These are phyloP conservation scores for Tinea pellionella DNA, from an alignment of 2,888 invertebrate genomes.

Conservation along the genomic window DNA sequence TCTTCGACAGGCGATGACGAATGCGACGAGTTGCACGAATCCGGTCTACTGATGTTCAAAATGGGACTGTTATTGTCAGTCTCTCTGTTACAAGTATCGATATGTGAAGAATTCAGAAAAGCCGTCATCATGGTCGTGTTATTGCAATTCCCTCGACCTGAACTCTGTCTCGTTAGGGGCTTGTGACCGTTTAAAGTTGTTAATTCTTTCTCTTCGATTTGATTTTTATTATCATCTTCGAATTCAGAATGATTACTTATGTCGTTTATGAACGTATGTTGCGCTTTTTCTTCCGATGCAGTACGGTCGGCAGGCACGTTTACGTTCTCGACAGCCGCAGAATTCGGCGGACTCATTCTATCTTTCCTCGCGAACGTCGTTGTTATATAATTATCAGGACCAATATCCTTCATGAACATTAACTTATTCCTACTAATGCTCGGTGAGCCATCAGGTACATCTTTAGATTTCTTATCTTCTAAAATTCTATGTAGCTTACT, in stretches of 20 bases:
- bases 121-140: constrained; percentile 57
- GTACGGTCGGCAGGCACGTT: constrained; percentile 45
- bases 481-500: constrained; percentile 58
- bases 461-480: constrained; percentile 50
- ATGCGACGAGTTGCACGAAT: constrained; percentile 55
- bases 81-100: constrained; percentile 39
- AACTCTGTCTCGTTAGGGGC: constrained; percentile 75
- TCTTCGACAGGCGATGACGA: constrained; percentile 55
- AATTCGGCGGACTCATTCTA: constrained; percentile 34
- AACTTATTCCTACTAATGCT: constrained; percentile 65
- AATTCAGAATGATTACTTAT: constrained; percentile 60
- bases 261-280: constrained; percentile 56
- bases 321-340: constrained; percentile 43
- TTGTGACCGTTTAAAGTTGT: constrained; percentile 72
- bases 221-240: constrained; percentile 61
- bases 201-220: constrained; percentile 63
- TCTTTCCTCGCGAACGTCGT: constrained; percentile 70
- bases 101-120: constrained; percentile 54
- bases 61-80: constrained; percentile 42
- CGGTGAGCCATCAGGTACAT: constrained; percentile 52
- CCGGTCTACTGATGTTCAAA: constrained; percentile 32
- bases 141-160: constrained; percentile 58
- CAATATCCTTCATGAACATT: constrained; percentile 74
- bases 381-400: constrained; percentile 79
- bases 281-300: constrained; percentile 61